Evolutionary conservation across 2,888 invertebrate species (phyloP).

Genomic region (Eupithecia vulgata): DNA sequence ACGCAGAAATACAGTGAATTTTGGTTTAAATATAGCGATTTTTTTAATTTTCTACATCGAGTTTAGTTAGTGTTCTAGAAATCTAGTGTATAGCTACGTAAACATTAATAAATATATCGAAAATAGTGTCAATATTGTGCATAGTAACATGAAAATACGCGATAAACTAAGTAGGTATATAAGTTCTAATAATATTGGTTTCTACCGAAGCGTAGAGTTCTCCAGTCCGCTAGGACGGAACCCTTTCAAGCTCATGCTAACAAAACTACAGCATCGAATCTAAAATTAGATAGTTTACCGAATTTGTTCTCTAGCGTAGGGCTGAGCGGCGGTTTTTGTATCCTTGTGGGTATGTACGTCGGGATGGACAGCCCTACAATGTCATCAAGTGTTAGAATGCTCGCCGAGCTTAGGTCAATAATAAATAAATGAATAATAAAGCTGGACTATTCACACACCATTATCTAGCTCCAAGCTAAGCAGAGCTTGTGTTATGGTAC

Average conservation of each 20-base stretch:
- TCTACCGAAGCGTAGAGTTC: not conserved
- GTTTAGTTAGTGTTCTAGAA: too few species aligned
- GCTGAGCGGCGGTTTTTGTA: slow-evolving; percentile 73
- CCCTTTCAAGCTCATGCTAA: not conserved
- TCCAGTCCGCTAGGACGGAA: not conserved
- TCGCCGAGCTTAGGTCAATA: too few species aligned
- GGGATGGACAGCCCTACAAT: slow-evolving; percentile 61
- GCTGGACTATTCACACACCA: too few species aligned
- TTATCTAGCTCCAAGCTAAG: too few species aligned
- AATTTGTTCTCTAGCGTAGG: slow-evolving; percentile 73
- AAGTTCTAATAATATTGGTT: not conserved
- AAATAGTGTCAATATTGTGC: not conserved
- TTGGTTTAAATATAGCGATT: too few species aligned
- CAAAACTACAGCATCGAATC: not conserved
- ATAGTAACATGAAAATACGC: not conserved
- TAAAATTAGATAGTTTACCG: slow-evolving; percentile 60
- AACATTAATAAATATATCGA: not conserved
- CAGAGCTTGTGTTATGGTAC: too few species aligned
- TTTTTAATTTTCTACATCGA: too few species aligned
- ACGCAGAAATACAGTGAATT: too few species aligned
- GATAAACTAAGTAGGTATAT: not conserved
- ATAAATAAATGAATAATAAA: too few species aligned
- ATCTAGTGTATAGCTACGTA: not conserved
- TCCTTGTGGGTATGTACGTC: slow-evolving; percentile 77
- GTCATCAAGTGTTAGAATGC: slow-evolving; percentile 28